Conservation (phyloP, 1,140 invertebrate species). For the Sminthurides bifidus region DNA sequence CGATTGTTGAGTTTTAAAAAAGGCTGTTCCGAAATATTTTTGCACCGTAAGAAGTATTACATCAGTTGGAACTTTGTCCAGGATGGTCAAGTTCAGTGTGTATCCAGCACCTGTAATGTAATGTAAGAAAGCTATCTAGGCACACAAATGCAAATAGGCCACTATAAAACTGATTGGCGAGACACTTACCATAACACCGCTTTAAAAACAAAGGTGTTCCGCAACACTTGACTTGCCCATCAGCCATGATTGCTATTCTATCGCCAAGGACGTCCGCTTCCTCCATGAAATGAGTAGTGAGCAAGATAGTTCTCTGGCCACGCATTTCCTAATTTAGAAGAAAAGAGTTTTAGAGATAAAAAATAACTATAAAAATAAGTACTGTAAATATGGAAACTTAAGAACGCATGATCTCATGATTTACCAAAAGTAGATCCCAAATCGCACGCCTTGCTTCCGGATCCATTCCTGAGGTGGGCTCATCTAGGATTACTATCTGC, state of each 20-base stretch:
- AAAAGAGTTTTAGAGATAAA: background rate
- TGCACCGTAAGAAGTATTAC: constrained; percentile 18
- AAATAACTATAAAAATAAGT: background rate
- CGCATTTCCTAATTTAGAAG: constrained; percentile 35
- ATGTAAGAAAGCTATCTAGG: background rate
- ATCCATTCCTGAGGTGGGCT: constrained; percentile 45
- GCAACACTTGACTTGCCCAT: constrained; percentile 64
- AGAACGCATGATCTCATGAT: background rate
- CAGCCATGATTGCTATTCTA: constrained; percentile 70
- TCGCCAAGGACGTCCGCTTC: constrained; percentile 91
- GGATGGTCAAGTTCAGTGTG: constrained; percentile 19
- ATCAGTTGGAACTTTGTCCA: background rate
- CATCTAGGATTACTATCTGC: constrained; percentile 27
- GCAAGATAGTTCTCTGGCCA: constrained; percentile 64
- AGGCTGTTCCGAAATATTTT: constrained; percentile 20
- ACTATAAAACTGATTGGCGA: background rate
- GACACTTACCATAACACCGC: constrained; percentile 58
- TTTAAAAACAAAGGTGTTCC: constrained; percentile 79
- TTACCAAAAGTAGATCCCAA: constrained; percentile 43
- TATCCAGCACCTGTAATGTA: constrained; percentile 22
- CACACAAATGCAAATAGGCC: background rate
- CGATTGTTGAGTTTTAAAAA: constrained; percentile 11
- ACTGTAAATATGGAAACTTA: background rate
- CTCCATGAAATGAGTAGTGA: constrained; percentile 97
- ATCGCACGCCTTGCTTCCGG: constrained; percentile 46